Base-by-base conservation (phyloP, 2,888 invertebrate genomes). In the Leistus spinibarbis region DNA sequence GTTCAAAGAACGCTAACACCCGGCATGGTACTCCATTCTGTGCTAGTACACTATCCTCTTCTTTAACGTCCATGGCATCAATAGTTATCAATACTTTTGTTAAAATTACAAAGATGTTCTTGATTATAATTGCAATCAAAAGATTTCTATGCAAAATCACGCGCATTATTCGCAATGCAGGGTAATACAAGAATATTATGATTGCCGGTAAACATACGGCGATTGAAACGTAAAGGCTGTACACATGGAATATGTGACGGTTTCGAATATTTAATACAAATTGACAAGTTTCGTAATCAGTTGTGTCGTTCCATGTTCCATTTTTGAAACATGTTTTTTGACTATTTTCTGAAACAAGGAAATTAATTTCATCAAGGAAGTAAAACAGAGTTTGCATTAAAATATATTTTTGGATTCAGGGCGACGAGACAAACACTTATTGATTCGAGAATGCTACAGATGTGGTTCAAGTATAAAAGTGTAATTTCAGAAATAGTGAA, bases 91-190 rank as follows among this genome's bases (percentile, higher is more conserved):
- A 83, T 78, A 85, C 86, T 79, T 91, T 88, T 19, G 88, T 88
- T 16, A 90, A 79, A 40, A 91, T 88, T 2, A 89, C 88, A 16
- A 91, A 83, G 9, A 88, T 79, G 79, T 90, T 91, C 77, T 90
- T 87, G 1, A 89, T 69, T 0, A 90, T 85, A 56, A 91, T 89
- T 1, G 89, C 87, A 3, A 89, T 86, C 1, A 91, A 83, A 27
- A 91, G 83, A 80, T 91, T 91, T 76, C 91, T 86, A 78, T 91
- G 90, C 24, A 91, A 81, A 0, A 86, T 86, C 0, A 90, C 87
- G 76, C 90, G 86, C 3, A 87, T 87, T 13, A 87, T 84, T 56
- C 89, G 84, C 20, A 91, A 84, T 1, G 88, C 85, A 76, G 87
- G 87, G 81, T 89, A 90, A 77, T 85, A 83, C 77, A 88, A 84